Base-by-base conservation (phyloP, 2,888 invertebrate genomes). In the Conchocele bisecta region DNA sequence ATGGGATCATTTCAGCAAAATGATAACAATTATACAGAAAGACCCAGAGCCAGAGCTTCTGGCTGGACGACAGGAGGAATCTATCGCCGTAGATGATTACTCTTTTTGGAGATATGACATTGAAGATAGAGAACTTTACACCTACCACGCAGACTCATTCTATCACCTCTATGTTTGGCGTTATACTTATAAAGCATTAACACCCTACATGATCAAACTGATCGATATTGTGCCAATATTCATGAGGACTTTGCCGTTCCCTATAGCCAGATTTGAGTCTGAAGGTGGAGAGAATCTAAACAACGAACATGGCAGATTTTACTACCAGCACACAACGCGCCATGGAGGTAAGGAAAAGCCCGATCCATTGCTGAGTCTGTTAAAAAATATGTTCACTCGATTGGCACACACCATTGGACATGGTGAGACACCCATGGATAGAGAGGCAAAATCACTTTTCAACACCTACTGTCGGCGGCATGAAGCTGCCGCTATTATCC, bases 141-240 rank as follows among this genome's bases (percentile, higher is more conserved):
- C n/a, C n/a, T n/a, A n/a, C n/a, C n/a, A n/a, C n/a, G 46, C 46
- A 20, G 46, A 46, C 11, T 11, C 11, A 5, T 46, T 46, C n/a
- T 46, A 46, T 22, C 46, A 46, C 11, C 46, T 46, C 9, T 46
- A 26, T 22, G 24, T 24, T 22, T 11, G 11, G 17, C 24, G 42
- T 24, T 28, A 46, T 46, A 28, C 26, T 22, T 24, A 24, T 9
- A 9, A 11, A 4, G 5, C 17, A 15, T 15, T 46, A 7, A 46
- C 46, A 4, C 46, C 46, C 24, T 46, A 46, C 24, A 46, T 46
- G 46, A 46, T 46, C 9, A 46, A 46, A 20, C 22, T 46, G 6
- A 46, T 46, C 28, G 46, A 46, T 46, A 24, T 26, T 46, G 46
- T 28, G 28, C 46, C 46, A 9, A 24, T 26, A 28, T 28, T 46